Percentiles rank a stretch among this genome's conserved stretches.
Evolutionary conservation across 2,797 vertebrate genomes (phyloP).

Genomic region (Todus mexicanus): DNA sequence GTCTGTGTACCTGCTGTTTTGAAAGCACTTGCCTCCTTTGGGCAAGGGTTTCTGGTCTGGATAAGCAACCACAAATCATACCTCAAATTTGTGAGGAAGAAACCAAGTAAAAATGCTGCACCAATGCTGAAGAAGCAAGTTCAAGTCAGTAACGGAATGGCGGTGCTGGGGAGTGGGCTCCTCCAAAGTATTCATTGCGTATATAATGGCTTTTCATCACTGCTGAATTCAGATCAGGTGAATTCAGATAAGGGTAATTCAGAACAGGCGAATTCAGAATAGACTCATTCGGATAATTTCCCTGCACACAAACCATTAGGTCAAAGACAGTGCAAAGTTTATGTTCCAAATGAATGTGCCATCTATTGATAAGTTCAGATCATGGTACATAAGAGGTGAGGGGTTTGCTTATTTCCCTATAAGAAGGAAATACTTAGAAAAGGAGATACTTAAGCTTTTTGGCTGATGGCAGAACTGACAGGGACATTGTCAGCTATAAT

Average conservation of each 20-base stretch:
- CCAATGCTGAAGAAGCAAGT: not conserved
- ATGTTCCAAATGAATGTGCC: not conserved
- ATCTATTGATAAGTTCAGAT: not conserved
- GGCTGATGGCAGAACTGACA: not conserved
- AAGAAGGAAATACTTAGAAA: not conserved
- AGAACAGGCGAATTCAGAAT: no score
- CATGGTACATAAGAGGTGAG: not conserved
- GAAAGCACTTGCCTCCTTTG: not conserved
- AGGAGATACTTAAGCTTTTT: not conserved
- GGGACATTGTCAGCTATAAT: not conserved
- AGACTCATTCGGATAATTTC: no score
- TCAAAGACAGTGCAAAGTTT: not conserved
- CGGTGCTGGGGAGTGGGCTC: not conserved
- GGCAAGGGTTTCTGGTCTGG: not conserved
- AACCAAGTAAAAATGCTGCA: not conserved
- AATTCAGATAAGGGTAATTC: no score
- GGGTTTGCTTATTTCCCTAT: not conserved
- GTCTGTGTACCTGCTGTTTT: not conserved
- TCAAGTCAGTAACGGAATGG: not conserved
- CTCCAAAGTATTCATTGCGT: not conserved
- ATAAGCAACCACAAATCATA: not conserved
- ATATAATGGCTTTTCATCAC: not conserved
- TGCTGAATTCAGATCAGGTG: not conserved
- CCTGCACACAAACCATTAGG: not conserved
- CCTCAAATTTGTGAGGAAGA: not conserved